phyloP scores from a whole-genome alignment of 2,113 vertebrate species.

The Campylomormyrus numenius region DNA sequence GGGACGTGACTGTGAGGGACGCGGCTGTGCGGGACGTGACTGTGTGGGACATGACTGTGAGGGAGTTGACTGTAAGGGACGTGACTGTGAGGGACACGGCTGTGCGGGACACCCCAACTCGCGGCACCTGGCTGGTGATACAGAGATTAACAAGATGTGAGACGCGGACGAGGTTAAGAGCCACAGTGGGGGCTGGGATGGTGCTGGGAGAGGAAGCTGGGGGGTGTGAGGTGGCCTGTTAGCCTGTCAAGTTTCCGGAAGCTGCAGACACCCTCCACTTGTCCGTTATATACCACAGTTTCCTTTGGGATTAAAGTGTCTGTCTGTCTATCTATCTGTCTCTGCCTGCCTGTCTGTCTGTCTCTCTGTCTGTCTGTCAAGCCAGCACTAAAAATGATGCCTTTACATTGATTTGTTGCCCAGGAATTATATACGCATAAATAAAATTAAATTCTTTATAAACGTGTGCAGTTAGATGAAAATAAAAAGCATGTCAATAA shows the following conservation, averaged over 20 bases:
- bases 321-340: not conserved
- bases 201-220: slow-evolving; percentile 1
- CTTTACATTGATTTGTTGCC: not conserved
- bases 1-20: too few species aligned
- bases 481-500: not conserved
- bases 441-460: not conserved
- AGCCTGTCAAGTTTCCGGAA: not conserved
- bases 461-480: not conserved
- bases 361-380: not conserved
- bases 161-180: slow-evolving; percentile 21
- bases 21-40: too few species aligned
- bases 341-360: not conserved
- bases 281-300: not conserved
- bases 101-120: not conserved
- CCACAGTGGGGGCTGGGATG: slow-evolving; percentile 10
- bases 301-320: not conserved
- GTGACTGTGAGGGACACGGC: too few species aligned
- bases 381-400: not conserved
- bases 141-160: slow-evolving; percentile 33
- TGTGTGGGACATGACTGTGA: too few species aligned
- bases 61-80: too few species aligned
- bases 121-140: slow-evolving; percentile 31
- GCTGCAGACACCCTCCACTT: not conserved
- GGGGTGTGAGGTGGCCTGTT: slow-evolving; percentile 22
- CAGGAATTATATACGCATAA: not conserved